phyloP scores from a whole-genome alignment of 2,797 vertebrate genomes.

The Scomberomorus guttatus region DNA sequence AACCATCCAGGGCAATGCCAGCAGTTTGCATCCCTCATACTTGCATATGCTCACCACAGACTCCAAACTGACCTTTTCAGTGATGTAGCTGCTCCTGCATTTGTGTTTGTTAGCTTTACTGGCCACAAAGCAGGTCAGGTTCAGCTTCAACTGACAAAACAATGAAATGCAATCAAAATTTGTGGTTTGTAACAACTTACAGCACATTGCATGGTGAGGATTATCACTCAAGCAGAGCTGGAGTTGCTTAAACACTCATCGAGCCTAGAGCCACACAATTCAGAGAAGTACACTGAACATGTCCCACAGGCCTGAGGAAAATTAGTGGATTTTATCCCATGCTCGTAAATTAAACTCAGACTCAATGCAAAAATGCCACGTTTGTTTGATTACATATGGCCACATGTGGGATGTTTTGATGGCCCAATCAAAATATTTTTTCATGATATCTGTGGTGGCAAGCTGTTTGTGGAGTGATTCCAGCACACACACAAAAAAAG shows the following conservation, averaged over 20 bases:
- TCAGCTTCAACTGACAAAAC: constrained; percentile 61
- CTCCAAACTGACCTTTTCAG: constrained; percentile 23
- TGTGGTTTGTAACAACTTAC: constrained; percentile 60
- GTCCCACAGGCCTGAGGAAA: constrained; percentile 54
- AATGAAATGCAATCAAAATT: constrained; percentile 64
- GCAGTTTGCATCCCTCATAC: constrained; percentile 4
- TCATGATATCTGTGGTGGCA: constrained; percentile 67
- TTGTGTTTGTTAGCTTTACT: constrained; percentile 49
- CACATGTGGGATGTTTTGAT: constrained; percentile 61
- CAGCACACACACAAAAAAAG: constrained; percentile 37
- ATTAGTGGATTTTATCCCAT: constrained; percentile 61
- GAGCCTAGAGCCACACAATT: constrained; percentile 46
- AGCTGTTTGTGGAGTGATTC: constrained; percentile 58
- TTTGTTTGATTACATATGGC: constrained; percentile 64
- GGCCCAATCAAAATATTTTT: constrained; percentile 65
- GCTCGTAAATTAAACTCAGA: constrained; percentile 65
- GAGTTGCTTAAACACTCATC: constrained; percentile 60
- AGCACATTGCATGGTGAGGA: constrained; percentile 59
- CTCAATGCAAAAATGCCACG: constrained; percentile 48
- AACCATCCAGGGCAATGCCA: background rate
- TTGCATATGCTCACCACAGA: constrained; percentile 24
- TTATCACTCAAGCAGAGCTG: constrained; percentile 56
- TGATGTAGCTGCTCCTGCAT: constrained; percentile 38
- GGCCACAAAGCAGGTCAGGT: constrained; percentile 46
- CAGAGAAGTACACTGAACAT: constrained; percentile 25